These are phyloP conservation scores for Eledone cirrhosa DNA, from an alignment of 2,888 invertebrate species.

Conservation along the genomic window DNA sequence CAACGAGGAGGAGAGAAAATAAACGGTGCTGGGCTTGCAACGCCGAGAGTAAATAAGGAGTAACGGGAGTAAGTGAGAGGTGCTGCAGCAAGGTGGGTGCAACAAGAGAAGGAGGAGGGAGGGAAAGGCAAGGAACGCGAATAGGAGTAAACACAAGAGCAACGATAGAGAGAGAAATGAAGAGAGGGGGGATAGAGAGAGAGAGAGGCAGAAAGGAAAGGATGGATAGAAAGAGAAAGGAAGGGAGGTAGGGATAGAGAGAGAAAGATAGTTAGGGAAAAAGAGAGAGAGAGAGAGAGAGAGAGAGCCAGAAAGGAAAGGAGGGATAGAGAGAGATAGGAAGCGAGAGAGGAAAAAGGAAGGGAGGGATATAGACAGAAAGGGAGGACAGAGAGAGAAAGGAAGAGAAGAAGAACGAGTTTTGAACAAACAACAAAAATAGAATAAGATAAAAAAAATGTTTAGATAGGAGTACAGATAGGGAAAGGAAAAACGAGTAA, in stretches of 20 bases:
- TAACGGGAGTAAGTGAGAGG: neutral
- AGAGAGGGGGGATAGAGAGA: neutral
- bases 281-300: neutral
- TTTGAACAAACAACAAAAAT: neutral
- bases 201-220: neutral
- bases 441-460: neutral
- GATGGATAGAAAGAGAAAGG: neutral
- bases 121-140: neutral
- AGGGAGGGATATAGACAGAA: neutral
- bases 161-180: neutral
- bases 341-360: neutral
- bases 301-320: neutral
- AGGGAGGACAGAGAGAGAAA: neutral
- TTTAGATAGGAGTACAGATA: neutral
- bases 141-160: neutral
- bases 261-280: neutral
- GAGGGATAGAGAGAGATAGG: neutral
- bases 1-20: neutral
- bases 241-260: neutral
- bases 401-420: neutral
- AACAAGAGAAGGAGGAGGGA: neutral
- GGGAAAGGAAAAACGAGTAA: neutral
- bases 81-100: neutral
- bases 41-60: neutral
- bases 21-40: neutral